Evolutionary conservation across 1,140 invertebrate species (phyloP).

Genomic region (Mya arenaria): DNA sequence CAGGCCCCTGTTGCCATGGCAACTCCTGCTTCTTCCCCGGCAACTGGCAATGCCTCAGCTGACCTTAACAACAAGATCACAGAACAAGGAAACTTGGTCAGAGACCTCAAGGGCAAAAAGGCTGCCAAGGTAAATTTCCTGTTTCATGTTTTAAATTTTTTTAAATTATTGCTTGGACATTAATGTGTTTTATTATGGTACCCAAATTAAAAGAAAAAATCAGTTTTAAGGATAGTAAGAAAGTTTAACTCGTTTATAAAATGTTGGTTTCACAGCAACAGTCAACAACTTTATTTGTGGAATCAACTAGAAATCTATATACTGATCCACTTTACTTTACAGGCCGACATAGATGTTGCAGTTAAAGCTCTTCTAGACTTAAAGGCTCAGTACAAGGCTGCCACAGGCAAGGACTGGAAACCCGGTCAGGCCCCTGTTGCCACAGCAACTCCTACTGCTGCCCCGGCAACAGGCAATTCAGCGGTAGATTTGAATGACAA

Average conservation of each 20-base stretch:
- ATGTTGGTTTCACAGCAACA: too few relatives aligned
- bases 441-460: constrained; percentile 18
- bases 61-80: constrained; percentile 84
- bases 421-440: constrained; percentile 62
- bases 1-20: constrained; percentile 17
- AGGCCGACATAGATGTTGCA: constrained; percentile 84
- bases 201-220: too few relatives aligned
- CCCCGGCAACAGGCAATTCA: constrained; percentile 36
- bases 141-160: neutral
- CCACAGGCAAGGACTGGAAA: constrained; percentile 84
- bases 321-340: constrained; percentile 44
- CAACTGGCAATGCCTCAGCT: constrained; percentile 55
- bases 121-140: constrained; percentile 71
- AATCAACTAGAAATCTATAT: too few relatives aligned
- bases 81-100: constrained; percentile 88
- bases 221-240: too few relatives aligned
- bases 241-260: too few relatives aligned
- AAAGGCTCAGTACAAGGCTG: constrained; percentile 90
- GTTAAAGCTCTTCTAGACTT: constrained; percentile 89
- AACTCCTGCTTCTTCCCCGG: constrained; percentile 2
- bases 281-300: too few relatives aligned
- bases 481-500: constrained; percentile 76
- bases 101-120: constrained; percentile 82
- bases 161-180: too few relatives aligned
- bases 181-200: too few relatives aligned